Evolutionary conservation across 2,113 vertebrate genomes (phyloP), one percentile per base, ranked within the genome.

Genomic region (Cettia cetti): DNA sequence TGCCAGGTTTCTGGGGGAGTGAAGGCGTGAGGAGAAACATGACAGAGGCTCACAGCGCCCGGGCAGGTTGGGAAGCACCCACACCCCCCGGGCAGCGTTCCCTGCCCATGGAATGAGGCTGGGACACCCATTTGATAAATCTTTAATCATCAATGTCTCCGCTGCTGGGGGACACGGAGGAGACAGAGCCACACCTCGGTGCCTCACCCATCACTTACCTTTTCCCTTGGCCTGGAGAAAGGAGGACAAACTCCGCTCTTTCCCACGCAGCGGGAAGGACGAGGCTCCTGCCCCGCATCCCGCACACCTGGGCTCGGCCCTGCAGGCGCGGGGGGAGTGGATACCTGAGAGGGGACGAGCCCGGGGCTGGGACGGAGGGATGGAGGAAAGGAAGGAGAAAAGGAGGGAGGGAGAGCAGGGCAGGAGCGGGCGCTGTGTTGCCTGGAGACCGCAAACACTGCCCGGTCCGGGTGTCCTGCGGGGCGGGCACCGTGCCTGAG

Each of bases 381-480:
- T 3, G 27, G 17, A 65, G 18, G 76, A 15, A 80, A 5, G 49
- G 28, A 37, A 5, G 47, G 35, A 40, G 35, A 4, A 3, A 30
- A 8, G 42, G 30, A 85, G 3, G 28, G 50, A 37, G 30, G 44
- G 37, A 52, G 56, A 61, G 13, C 47, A 37, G n/a, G 26, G 40
- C 66, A 4, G 87, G 37, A 86, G 42, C 26, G 28, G 64, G 52
- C 26, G 21, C 42, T 33, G 18, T 7, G 91, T 97, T 97, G 96
- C 97, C 94, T 9, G 97, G 98, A 96, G 95, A 97, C 84, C 1
- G 57, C 96, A 97, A 98, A 98, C 98, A 97, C 39, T 40, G 40
- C 79, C 26, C 54, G n/a, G 37, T 1, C 6, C 10, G 28, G 27
- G 9, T 8, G 22, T 8, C 13, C 17, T 30, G 63, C 10, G 59